Evolutionary conservation across 2,888 invertebrate genomes (phyloP).

Genomic region (Dryadula phaetusa): DNA sequence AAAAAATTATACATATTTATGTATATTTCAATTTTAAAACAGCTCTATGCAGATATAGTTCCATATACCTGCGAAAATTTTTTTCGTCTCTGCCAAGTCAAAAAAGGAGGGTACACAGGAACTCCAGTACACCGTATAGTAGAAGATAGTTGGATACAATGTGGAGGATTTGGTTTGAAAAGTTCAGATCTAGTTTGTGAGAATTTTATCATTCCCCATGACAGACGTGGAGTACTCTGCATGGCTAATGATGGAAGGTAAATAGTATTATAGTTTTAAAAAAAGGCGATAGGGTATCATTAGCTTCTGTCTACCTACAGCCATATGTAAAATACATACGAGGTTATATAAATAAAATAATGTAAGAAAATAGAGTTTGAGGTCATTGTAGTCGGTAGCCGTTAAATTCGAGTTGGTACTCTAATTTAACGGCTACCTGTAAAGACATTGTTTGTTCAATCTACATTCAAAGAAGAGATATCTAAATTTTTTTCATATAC

Average conservation of each 20-base stretch:
- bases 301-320: no score
- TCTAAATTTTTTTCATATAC: no score
- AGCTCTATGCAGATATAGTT: constrained; percentile 85
- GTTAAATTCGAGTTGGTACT: no score
- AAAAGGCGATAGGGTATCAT: neutral
- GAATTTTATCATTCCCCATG: constrained; percentile 87
- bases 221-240: constrained; percentile 87
- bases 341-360: no score
- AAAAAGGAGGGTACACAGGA: constrained; percentile 78
- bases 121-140: constrained; percentile 87
- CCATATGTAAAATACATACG: no score
- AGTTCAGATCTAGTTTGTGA: constrained; percentile 83
- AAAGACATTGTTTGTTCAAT: no score
- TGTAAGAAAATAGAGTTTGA: no score
- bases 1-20: neutral
- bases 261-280: neutral
- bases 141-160: constrained; percentile 88
- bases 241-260: constrained; percentile 88
- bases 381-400: no score
- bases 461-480: no score
- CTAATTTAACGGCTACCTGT: no score
- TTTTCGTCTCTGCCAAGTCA: constrained; percentile 78
- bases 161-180: constrained; percentile 82
- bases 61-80: constrained; percentile 85
- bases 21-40: constrained; percentile 44